Base-by-base conservation (phyloP, 2,113 vertebrate genomes). In the Pygoscelis antarcticus region DNA sequence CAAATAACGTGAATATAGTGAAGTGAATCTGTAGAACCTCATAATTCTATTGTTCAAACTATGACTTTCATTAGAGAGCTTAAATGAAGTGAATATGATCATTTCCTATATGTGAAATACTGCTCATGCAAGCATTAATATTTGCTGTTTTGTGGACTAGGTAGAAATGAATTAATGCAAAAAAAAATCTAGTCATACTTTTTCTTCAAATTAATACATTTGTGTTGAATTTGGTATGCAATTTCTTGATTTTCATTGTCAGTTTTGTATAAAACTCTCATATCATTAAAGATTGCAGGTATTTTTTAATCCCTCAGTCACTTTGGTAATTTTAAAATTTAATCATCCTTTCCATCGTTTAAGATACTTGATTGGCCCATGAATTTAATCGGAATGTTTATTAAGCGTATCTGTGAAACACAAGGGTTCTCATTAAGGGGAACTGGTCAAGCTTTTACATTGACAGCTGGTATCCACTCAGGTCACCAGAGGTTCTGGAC, bases 341-440 rank as follows among this genome's bases (percentile, higher is more conserved):
- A 95, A 96, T 96, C 83, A 89, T 62, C 93, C 91, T 89, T 96
- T 69, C 46, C 58, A 94, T 96, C 87, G 89, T 89, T 97, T 91
- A 80, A 54, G 70, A 80, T 11, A 78, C 75, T 72, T 89, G 82
- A 47, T 55, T 86, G 92, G 89, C 22, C 93, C 54, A 51, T 92
- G 83, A 91, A 91, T 96, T 95, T 93, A 90, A 93, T 96, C 4
- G 0, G n/a, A 10, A 9, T 62, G 62, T 95, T 94, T 96, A 96
- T 97, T 96, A 93, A 25, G 93, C 44, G 1, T 85, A 93, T 64
- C 94, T 72, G 21, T 82, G 91, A 38, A 89, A 88, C 90, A 89
- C 80, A 91, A 82, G 81, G 49, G 77, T 21, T 93, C 57, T 95
- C 77, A 94, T 95, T 96, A 89, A n/a, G 27, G 8, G 51, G 77